Conservation (phyloP, 2,888 invertebrate species). For the Erannis defoliaria region DNA sequence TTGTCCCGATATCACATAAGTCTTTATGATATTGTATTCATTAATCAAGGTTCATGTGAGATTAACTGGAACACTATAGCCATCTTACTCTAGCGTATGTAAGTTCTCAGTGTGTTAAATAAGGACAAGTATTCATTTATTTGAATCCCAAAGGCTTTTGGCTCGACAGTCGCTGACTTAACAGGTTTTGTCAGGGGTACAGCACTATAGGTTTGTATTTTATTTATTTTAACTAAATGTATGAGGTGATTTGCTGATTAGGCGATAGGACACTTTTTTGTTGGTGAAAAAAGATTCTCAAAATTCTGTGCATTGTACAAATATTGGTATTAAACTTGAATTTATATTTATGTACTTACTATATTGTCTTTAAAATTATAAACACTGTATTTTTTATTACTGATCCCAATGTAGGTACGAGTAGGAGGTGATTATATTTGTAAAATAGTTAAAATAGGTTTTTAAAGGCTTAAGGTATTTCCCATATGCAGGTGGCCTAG, state of each 20-base stretch:
- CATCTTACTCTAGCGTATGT: conserved; percentile 54
- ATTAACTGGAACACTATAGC: conserved; percentile 56
- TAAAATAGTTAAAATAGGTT: too few relatives aligned
- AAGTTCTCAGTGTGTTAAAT: conserved; percentile 49
- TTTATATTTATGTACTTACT: neutral
- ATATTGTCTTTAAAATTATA: neutral
- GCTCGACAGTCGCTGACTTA: conserved; percentile 78
- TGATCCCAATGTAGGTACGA: too few relatives aligned
- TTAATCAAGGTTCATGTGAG: conserved; percentile 66
- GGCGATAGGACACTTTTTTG: neutral
- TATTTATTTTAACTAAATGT: conserved; percentile 8
- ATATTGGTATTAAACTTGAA: too few relatives aligned
- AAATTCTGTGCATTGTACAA: neutral
- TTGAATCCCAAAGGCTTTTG: conserved; percentile 54
- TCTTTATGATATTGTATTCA: conserved; percentile 53
- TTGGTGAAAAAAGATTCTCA: neutral
- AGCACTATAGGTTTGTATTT: conserved; percentile 57
- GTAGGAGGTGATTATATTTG: too few relatives aligned
- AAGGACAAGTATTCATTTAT: conserved; percentile 59
- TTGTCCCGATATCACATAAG: conserved; percentile 46
- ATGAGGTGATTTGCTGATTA: neutral
- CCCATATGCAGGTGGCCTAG: too few relatives aligned
- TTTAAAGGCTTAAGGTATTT: too few relatives aligned
- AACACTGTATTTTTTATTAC: neutral
- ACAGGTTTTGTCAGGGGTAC: conserved; percentile 73